phyloP scores from a whole-genome alignment of 2,888 invertebrate species.

The Dolichomitus sp. region DNA sequence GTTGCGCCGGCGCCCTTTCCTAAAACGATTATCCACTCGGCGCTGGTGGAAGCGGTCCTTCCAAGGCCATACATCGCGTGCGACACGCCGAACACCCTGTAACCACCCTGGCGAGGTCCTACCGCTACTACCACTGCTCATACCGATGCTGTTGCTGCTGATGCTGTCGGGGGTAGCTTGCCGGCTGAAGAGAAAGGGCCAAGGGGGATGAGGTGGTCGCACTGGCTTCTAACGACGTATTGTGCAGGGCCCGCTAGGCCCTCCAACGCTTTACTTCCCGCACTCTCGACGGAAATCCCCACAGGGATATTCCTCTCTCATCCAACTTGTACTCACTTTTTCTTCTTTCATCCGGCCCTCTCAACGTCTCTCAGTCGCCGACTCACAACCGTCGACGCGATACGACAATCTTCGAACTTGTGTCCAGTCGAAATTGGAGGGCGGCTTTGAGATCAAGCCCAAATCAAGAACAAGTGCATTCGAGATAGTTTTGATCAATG shows the following conservation, averaged over 20 bases:
- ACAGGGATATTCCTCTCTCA: slow-evolving; percentile 45
- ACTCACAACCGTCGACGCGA: not conserved
- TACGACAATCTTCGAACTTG: slow-evolving; percentile 48
- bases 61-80: slow-evolving; percentile 39
- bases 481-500: not conserved
- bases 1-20: slow-evolving; percentile 77
- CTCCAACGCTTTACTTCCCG: slow-evolving; percentile 70
- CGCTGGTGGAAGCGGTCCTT: slow-evolving; percentile 76
- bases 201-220: slow-evolving; percentile 59
- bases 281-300: slow-evolving; percentile 56
- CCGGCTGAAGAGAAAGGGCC: slow-evolving; percentile 48
- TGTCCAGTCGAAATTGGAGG: slow-evolving; percentile 56
- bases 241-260: slow-evolving; percentile 81
- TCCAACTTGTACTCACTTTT: slow-evolving; percentile 7
- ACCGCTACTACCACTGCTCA: slow-evolving; percentile 53
- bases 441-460: slow-evolving; percentile 33
- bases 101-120: slow-evolving; percentile 47
- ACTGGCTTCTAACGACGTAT: slow-evolving; percentile 79
- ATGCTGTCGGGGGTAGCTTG: slow-evolving; percentile 57
- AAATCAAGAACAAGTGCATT: slow-evolving; percentile 38
- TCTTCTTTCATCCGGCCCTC: slow-evolving; percentile 21
- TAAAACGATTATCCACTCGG: slow-evolving; percentile 85
- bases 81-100: slow-evolving; percentile 34
- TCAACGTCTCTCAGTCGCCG: slow-evolving; percentile 35
- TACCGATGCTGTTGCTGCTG: slow-evolving; percentile 59